A percentile compares a stretch with the other conserved stretches of the same genome.
Conservation (phyloP, 2,888 invertebrate species). For the Tachina lurida region DNA sequence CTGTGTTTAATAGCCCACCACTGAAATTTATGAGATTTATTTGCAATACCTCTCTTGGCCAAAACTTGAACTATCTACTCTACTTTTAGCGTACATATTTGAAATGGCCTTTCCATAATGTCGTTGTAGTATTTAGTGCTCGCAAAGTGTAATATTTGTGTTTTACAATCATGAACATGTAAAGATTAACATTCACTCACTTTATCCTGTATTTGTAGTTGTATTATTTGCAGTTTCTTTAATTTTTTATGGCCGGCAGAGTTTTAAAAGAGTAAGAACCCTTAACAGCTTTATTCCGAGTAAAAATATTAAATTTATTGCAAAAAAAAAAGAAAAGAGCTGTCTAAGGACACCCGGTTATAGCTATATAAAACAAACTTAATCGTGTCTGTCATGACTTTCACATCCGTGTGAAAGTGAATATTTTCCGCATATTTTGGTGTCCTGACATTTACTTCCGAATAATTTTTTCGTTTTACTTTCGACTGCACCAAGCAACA, state of each 20-base stretch:
- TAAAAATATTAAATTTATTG: background rate
- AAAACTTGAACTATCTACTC: conserved; percentile 32
- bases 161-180: conserved; percentile 30
- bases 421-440: too few species aligned
- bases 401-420: too few species aligned
- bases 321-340: too few species aligned
- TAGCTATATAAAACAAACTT: too few species aligned
- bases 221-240: background rate
- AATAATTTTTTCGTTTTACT: too few species aligned
- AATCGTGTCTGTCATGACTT: too few species aligned
- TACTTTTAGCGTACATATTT: background rate
- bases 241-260: background rate
- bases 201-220: conserved; percentile 15
- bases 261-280: background rate
- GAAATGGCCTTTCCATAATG: background rate
- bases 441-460: too few species aligned
- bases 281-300: background rate
- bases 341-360: too few species aligned
- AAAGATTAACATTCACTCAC: conserved; percentile 28
- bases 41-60: background rate
- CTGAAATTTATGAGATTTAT: too few species aligned
- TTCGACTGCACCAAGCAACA: too few species aligned
- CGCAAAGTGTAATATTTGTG: conserved; percentile 54
- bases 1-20: too few species aligned
- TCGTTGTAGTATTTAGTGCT: conserved; percentile 28